These are phyloP conservation scores for Oryzias curvinotus DNA, from an alignment of 2,113 vertebrate genomes.

Conservation along the genomic window DNA sequence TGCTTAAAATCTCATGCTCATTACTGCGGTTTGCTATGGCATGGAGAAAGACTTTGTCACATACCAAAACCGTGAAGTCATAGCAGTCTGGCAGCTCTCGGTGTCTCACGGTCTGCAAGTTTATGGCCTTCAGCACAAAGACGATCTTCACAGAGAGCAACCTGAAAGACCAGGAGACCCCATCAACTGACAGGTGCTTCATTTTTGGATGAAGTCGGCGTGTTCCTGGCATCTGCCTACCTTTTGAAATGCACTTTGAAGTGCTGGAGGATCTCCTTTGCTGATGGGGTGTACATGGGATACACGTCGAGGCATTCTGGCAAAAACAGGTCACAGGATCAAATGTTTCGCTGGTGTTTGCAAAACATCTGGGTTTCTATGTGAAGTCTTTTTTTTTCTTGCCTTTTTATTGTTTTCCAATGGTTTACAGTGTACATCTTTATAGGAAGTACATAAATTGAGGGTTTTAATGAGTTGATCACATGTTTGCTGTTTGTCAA, in stretches of 20 bases:
- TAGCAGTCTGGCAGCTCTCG: conserved; percentile 95
- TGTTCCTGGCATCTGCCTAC: conserved; percentile 55
- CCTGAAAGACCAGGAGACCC: conserved; percentile 69
- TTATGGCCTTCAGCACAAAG: conserved; percentile 93
- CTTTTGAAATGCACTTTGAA: conserved; percentile 90
- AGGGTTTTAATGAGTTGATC: too few relatives aligned
- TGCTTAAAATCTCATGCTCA: conserved; percentile 11
- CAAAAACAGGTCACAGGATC: background rate
- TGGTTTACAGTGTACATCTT: too few relatives aligned
- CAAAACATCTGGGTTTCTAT: too few relatives aligned
- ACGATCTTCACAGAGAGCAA: conserved; percentile 82
- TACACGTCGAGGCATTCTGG: conserved; percentile 86
- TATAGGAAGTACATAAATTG: too few relatives aligned
- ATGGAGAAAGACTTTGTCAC: conserved; percentile 35
- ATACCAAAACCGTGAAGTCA: conserved; percentile 86
- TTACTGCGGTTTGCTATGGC: background rate
- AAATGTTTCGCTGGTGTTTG: background rate
- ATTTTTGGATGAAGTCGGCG: background rate
- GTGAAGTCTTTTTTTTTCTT: too few relatives aligned
- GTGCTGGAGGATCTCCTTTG: conserved; percentile 63
- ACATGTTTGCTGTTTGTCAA: too few relatives aligned
- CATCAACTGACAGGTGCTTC: too few relatives aligned
- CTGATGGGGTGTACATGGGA: conserved; percentile 55
- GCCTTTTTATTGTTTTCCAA: too few relatives aligned
- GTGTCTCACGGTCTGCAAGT: conserved; percentile 90